A percentile compares a stretch with the other conserved stretches of the same genome.
Conservation (phyloP, 2,113 vertebrate genomes). For the Heptranchias perlo region DNA sequence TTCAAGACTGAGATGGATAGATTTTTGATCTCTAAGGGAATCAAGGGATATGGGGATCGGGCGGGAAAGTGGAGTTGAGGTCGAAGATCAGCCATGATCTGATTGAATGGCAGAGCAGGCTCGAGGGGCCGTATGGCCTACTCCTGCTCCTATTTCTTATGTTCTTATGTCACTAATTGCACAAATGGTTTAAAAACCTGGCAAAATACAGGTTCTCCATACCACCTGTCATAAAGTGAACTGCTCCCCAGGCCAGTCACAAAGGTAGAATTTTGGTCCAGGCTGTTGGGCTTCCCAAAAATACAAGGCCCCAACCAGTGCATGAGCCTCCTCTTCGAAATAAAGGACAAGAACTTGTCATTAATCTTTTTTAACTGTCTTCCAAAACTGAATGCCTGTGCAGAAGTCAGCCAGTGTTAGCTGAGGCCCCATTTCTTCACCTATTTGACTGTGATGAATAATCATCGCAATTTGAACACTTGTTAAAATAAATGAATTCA, state of each 20-base stretch:
- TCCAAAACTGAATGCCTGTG: neutral
- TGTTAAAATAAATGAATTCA: neutral
- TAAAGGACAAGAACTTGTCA: neutral
- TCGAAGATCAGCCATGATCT: too few relatives aligned
- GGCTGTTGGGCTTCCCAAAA: neutral
- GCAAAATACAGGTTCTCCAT: neutral
- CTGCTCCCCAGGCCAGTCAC: neutral
- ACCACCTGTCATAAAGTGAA: neutral
- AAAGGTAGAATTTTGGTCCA: neutral
- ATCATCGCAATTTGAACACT: constrained; percentile 1
- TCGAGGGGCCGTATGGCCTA: too few relatives aligned
- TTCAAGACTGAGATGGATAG: too few relatives aligned
- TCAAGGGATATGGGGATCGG: too few relatives aligned
- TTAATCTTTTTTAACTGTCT: neutral
- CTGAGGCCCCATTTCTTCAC: neutral
- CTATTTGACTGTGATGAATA: neutral
- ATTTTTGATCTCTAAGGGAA: too few relatives aligned
- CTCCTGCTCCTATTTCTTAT: too few relatives aligned
- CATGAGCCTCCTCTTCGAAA: neutral
- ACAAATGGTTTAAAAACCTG: neutral
- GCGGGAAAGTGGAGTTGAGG: too few relatives aligned
- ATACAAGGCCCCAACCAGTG: neutral
- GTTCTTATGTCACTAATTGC: too few relatives aligned
- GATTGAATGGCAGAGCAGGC: too few relatives aligned
- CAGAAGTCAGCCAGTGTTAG: neutral